Evolutionary conservation across 1,140 invertebrate species (phyloP).

Genomic region (Cyphomyrmex costatus): DNA sequence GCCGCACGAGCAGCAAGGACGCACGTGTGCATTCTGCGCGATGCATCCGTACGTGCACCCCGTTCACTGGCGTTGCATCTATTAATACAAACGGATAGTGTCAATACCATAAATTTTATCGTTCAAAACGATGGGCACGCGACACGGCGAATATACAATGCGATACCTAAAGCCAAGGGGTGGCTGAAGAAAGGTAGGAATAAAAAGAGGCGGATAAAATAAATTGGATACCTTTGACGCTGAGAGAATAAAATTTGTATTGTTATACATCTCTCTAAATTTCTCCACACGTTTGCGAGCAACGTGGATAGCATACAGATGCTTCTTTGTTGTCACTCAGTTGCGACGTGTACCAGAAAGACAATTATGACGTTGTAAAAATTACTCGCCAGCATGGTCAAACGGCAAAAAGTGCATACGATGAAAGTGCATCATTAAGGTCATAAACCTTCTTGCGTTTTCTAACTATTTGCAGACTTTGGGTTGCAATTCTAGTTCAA

Average conservation of each 20-base stretch:
- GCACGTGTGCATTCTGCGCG: conserved; percentile 24
- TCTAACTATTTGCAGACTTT: background rate
- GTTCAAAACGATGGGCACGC: conserved; percentile 49
- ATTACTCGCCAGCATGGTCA: background rate
- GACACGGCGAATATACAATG: conserved; percentile 32
- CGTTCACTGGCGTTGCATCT: conserved; percentile 18
- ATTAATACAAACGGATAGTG: conserved; percentile 71
- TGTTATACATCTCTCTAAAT: background rate
- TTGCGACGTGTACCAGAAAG: conserved; percentile 12
- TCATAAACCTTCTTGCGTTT: conserved; percentile 44
- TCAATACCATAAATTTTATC: conserved; percentile 74
- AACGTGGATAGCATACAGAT: background rate
- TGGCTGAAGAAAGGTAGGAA: background rate
- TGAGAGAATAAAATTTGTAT: conserved; percentile 16
- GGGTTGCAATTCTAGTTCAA: background rate
- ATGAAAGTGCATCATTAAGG: conserved; percentile 33
- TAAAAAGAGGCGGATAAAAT: conserved; percentile 4
- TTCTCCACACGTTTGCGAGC: background rate
- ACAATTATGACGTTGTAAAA: conserved; percentile 38
- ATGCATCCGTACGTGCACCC: conserved; percentile 16
- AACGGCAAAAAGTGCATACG: conserved; percentile 13
- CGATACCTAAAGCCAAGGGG: background rate
- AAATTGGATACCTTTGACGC: background rate
- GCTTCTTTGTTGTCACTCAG: background rate
- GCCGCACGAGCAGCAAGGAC: conserved; percentile 8